phyloP scores from a whole-genome alignment of 2,113 vertebrate species.

The Actinemys pallida region DNA sequence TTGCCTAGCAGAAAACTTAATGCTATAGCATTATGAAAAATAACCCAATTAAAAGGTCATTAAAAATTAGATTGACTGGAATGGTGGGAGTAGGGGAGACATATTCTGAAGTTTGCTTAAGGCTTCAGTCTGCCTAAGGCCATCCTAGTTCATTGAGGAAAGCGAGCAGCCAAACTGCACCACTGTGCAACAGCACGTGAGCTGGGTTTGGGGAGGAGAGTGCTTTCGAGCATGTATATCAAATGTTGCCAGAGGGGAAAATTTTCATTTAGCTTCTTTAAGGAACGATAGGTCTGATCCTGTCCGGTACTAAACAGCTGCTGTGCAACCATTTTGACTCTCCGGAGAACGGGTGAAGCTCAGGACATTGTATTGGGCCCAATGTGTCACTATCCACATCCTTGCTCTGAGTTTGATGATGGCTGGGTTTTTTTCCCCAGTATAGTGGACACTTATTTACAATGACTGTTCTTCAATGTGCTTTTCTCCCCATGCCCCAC shows the following conservation, averaged over 20 bases:
- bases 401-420: neutral
- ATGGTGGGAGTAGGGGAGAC: neutral
- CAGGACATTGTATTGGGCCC: rapidly evolving
- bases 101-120: neutral
- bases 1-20: neutral
- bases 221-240: neutral
- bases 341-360: neutral
- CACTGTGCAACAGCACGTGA: neutral
- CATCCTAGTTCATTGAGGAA: neutral
- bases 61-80: neutral
- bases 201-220: neutral
- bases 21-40: neutral
- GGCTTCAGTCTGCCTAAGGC: neutral
- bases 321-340: neutral
- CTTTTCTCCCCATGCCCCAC: neutral
- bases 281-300: neutral
- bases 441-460: rapidly evolving
- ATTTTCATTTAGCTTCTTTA: neutral
- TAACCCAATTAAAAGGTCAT: neutral
- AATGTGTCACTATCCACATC: rapidly evolving
- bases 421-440: neutral
- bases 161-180: neutral
- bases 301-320: neutral
- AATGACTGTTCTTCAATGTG: neutral
- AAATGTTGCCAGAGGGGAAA: neutral